Base-by-base conservation (phyloP, 2,797 vertebrate genomes). In the Enteromius thamalakanensis region DNA sequence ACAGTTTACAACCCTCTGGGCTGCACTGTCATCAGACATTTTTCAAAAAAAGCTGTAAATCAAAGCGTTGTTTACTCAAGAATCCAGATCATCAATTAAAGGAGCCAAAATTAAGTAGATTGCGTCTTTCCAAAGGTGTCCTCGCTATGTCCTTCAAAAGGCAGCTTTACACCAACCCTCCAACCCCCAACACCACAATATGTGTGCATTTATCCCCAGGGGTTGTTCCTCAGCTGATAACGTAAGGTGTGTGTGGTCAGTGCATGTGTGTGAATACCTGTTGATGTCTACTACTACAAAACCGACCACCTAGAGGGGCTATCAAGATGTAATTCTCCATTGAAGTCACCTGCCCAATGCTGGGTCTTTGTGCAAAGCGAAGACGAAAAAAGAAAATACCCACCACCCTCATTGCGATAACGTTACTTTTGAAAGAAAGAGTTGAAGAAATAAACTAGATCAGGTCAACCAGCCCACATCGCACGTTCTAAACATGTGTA, bases 381-480 rank as follows among this genome's bases (percentile, higher is more conserved):
- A 86, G 76, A 77, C 76, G 76, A 62, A 14, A 84, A 71, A 62
- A 85, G 47, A 80, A 76, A 40, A 67, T 37, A 62, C 42, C 58
- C 80, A 64, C 55, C 64, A 42, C 79, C 76, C 76, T 85, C 49
- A 88, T 80, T 76, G 71, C 45, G 78, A 76, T 55, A 51, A 45
- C 23, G 17, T 84, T 77, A 78, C 82, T 80, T 82, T 37, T 70
- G 47, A 65, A 81, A 75, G 71, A 72, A 64, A 81, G 78, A 68
- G 76, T 71, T 62, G 45, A 23, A 68, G 82, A 86, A 81, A 85
- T 81, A 80, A 75, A 76, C 80, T 79, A 85, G 23, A 60, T 88
- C 85, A 82, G 86, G 85, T 89, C 84, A 81, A 12, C 40, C 83
- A 85, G 84, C 79, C 86, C 86, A 85, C 85, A 89, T 89, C 53